Base-by-base conservation (phyloP, 2,113 vertebrate species). In the Chlorocebus sabaeus region DNA sequence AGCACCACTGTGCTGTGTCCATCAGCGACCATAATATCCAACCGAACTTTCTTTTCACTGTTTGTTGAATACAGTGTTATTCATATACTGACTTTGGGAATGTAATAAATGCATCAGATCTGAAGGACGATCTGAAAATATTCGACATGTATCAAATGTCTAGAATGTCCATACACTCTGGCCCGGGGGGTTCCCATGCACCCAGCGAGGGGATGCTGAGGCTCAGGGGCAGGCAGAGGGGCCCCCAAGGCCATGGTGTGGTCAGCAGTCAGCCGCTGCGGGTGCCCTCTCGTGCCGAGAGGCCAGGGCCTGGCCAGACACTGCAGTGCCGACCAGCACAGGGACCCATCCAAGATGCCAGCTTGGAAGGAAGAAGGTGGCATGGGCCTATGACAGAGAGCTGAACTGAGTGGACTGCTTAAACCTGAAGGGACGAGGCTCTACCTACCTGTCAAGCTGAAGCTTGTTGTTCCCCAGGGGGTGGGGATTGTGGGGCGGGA, bases 71-170 rank as follows among this genome's bases (percentile, higher is more conserved):
- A 81, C 61, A 82, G 52, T 45, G 4, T 20, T n/a, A 75, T 25
- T 80, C 45, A 52, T 1, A 40, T 25, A 4, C 23, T 17, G 52
- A 22, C 35, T 35, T 45, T 50, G 67, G 83, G 22, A 35, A 7
- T 13, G 11, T 18, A 32, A 72, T 0, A 3, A 70, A 22, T 5
- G 25, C 7, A 23, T 13, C 8, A 9, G 2, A 27, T 38, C 72
- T 23, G 35, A 94, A 81, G n/a, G 8, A 38, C 22, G 45, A 45
- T 12, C 30, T 84, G 80, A 48, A 38, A 8, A 11, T 16, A 23
- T 16, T 23, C 1, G 4, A n/a, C 32, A 48, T 14, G 3, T 12
- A 50, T 59, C 57, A 55, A 20, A 61, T 3, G 27, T 55, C 52
- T 82, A 86, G 59, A 61, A 32, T 8, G 14, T 43, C 32, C 45